Evolutionary conservation across 35 echinoderm and acorn worm genomes (phyloP).

Genomic region (Apostichopus parvimensis): DNA sequence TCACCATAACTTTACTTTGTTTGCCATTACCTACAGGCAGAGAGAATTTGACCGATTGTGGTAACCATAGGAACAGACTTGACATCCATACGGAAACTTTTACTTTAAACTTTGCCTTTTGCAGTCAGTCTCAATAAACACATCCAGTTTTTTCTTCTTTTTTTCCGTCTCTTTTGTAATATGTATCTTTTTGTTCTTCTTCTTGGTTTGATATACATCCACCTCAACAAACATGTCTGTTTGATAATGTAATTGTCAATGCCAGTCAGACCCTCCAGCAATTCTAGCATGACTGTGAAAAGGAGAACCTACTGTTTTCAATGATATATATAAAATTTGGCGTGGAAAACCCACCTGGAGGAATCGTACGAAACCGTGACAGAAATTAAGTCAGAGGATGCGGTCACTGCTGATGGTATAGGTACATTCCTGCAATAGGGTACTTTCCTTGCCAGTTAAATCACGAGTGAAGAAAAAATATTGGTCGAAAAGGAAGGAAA

Average conservation of each 20-base stretch:
- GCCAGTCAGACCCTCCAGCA: neutral
- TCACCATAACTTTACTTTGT: neutral
- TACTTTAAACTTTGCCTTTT: neutral
- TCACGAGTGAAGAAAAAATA: neutral
- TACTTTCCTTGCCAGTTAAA: neutral
- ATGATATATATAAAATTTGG: neutral
- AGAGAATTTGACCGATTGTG: neutral
- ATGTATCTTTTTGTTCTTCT: neutral
- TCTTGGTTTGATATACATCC: neutral
- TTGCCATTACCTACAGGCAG: neutral
- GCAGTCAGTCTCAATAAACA: neutral
- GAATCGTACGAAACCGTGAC: neutral
- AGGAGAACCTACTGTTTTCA: neutral
- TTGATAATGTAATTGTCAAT: constrained; percentile 27
- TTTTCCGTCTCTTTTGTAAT: neutral
- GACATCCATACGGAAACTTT: too few species aligned
- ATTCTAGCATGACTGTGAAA: neutral
- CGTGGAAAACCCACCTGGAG: neutral
- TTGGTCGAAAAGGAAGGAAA: neutral
- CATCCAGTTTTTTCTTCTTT: neutral
- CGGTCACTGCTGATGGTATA: neutral
- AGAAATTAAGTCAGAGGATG: constrained; percentile 33
- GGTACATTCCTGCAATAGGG: neutral
- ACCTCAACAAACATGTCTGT: neutral
- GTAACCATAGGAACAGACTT: neutral